Base-by-base conservation (phyloP, 1,140 invertebrate genomes). In the Ceratina japonica region DNA sequence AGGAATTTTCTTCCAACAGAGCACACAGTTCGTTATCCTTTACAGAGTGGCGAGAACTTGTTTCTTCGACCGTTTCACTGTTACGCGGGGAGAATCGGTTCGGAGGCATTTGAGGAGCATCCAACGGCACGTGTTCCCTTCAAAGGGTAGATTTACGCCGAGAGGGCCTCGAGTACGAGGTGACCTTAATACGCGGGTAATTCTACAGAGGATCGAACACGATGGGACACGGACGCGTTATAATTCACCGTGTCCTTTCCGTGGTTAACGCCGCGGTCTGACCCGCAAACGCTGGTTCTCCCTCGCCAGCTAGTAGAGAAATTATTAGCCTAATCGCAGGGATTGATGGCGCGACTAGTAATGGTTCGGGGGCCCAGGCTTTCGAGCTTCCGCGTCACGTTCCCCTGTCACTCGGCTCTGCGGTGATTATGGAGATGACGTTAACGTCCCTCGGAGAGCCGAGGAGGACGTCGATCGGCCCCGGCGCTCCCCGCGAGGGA, bases 271-370 rank as follows among this genome's bases (percentile, higher is more conserved):
- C 64, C 64, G 66, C 75, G 75, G 68, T 52, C 20, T 66, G 24
- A 2, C 51, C 37, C 20, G 66, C 31, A 64, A 64, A 78, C 68
- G 59, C 44, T 56, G 44, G 75, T 58, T 52, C 37, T 44, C 51
- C 62, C 10, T 5, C 13, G 49, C 3, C 13, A 15, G 56, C 18
- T 20, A 59, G 18, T n/a, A 52, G 77, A 69, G 70, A 81, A 83
- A 83, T 83, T 81, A 83, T 83, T 83, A 77, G 81, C 37, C 79
- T 83, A 83, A 83, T 83, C 79, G 79, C 64, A 44, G 79, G 81
- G 79, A 83, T 83, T 83, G 78, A 81, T 80, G 81, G 79, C 68
- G 63, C 61, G 79, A 73, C 76, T 78, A 73, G 76, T 73, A 78
- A 78, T 73, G 69, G 76, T 27, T 52, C 59, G 70, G 13, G 31